Evolutionary conservation across 1,140 invertebrate species (phyloP).

Genomic region (Microplitis mediator): DNA sequence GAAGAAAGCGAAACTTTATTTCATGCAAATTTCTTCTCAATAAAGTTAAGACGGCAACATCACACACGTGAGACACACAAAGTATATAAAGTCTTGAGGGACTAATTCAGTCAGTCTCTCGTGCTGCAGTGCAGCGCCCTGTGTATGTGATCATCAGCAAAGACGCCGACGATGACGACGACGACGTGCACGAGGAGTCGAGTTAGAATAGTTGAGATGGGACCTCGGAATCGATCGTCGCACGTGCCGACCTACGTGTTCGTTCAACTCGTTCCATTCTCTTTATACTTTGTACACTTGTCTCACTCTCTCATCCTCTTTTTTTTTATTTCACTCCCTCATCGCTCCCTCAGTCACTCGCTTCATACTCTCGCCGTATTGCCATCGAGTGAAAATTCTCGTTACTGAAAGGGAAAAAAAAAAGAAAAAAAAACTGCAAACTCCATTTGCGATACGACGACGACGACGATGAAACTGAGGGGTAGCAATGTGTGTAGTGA

Average conservation of each 20-base stretch:
- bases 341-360: conserved; percentile 1
- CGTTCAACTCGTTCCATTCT: conserved; percentile 11
- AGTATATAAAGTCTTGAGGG: neutral
- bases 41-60: conserved; percentile 9
- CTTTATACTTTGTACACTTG: neutral
- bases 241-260: conserved; percentile 25
- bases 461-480: neutral
- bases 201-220: neutral
- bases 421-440: conserved; percentile 6
- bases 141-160: conserved; percentile 18
- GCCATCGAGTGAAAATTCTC: conserved; percentile 16
- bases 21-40: conserved; percentile 24
- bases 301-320: conserved; percentile 15
- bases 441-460: conserved; percentile 24
- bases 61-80: neutral
- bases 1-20: conserved; percentile 11
- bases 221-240: conserved; percentile 26
- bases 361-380: neutral
- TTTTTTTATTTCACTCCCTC: conserved; percentile 32
- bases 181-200: conserved; percentile 19
- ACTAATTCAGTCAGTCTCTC: conserved; percentile 17
- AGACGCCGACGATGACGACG: neutral
- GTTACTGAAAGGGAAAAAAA: neutral
- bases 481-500: no score
- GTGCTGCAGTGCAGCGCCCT: conserved; percentile 1